Conservation (phyloP, 2,113 vertebrate species). For the Sporophila hypoxantha region DNA sequence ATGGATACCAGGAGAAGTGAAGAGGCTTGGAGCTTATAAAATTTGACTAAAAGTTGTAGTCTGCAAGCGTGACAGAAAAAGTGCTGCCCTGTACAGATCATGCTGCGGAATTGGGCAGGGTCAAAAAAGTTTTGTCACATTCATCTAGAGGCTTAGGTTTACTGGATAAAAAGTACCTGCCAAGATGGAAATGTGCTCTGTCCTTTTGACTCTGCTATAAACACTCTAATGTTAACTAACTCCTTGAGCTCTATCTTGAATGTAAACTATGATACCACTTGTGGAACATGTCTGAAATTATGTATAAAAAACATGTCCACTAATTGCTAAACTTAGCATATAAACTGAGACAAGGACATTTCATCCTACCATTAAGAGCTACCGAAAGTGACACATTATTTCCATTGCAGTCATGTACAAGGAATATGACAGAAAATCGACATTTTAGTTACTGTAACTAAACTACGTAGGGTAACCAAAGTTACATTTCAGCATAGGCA, state of each 20-base stretch:
- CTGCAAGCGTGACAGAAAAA: neutral
- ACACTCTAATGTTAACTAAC: neutral
- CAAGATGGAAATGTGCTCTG: neutral
- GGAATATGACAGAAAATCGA: neutral
- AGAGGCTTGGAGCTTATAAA: neutral
- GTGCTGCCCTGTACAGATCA: neutral
- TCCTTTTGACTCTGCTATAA: neutral
- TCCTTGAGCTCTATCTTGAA: neutral
- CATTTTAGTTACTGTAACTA: neutral
- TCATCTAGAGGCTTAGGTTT: neutral
- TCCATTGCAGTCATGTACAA: neutral
- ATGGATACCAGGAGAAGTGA: neutral
- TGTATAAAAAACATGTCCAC: neutral
- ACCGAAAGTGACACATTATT: neutral
- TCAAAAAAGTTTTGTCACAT: neutral
- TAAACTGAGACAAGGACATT: neutral
- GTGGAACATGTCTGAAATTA: neutral
- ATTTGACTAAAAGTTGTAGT: neutral
- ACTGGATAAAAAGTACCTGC: neutral
- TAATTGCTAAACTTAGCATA: neutral
- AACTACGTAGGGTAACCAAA: neutral
- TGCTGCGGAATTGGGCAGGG: neutral
- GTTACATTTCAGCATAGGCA: neutral
- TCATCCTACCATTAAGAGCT: neutral
- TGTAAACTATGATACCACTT: neutral